Evolutionary conservation across 2,888 invertebrate species (phyloP), one percentile per base, ranked within the genome.

Genomic region (Lepidochitona cinerea): DNA sequence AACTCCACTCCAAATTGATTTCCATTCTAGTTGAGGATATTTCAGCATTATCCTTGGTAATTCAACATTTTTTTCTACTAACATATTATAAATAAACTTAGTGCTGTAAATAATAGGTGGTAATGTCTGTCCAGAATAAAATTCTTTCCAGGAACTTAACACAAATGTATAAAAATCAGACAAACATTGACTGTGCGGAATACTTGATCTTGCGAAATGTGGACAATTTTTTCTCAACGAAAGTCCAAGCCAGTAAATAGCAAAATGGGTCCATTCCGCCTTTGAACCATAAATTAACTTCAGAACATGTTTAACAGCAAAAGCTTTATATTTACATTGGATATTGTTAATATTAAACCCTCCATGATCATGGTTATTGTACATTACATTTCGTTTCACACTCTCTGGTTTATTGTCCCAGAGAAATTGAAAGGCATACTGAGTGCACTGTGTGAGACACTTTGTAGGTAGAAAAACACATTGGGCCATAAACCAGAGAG

Each of bases 201-300:
- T 35, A n/a, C 5, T 35, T 18, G n/a, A 18, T n/a, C 37, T 12
- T n/a, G n/a, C 5, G n/a, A 66, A 66, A n/a, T 59, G 29, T 4
- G 4, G 59, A 59, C 59, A 59, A 23, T 29, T 32, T 29, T 59
- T 4, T 5, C 66, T 35, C 37, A 66, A 66, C 18, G 66, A 35
- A 14, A 66, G 18, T 14, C 66, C 66, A 9, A 66, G 9, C 37
- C 66, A 33, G 37, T 66, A 66, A 35, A 66, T 36, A 26, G 66
- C 66, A 66, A 66, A 66, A 9, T 66, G 37, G 18, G 32, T 35
- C 66, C 66, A 66, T 66, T 64, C 33, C 26, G 64, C 64, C 14
- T 23, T 7, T 37, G 36, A 23, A 35, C 66, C 66, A 66, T 66
- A n/a, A 66, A 66, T 66, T 29, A 4, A 37, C 26, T 66, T 66